Base-by-base conservation (phyloP, 2,888 invertebrate species). In the Diachrysia chrysitis region DNA sequence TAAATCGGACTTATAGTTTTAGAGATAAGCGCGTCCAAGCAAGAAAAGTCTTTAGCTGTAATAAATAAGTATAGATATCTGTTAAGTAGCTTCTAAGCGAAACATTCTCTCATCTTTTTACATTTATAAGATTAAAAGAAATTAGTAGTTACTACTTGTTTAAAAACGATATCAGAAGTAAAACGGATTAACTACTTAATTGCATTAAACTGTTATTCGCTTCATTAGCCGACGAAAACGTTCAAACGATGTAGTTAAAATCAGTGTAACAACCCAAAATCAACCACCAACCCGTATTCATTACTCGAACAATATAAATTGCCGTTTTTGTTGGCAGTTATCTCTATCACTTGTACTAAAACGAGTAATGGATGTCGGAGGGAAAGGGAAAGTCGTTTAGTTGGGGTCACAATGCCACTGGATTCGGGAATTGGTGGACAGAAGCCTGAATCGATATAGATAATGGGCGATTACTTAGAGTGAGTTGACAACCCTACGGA, bases 391-490 rank as follows among this genome's bases (percentile, higher is more conserved):
- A 4, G n/a, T 67, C 19, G 60, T 17, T 14, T 16, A 19, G 35
- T 66, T 19, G 46, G 32, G 53, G 25, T 46, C 25, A 53, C 53
- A 16, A 54, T 29, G 67, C 77, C 67, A 63, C 60, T 62, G 68
- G 73, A 72, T 79, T 83, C 78, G 82, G 78, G 84, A 85, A 86
- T 86, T 83, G 81, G 83, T 84, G 86, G 84, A 84, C 83, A 82
- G 78, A 79, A 79, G 83, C 81, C 81, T 83, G 85, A 90, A 89
- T 90, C 89, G 88, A 89, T 90, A 89, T 86, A 88, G 89, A 91
- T 90, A 92, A 91, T 91, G 88, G 89, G 68, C 89, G 91, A 91
- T 91, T 91, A 92, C 90, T 91, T 89, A 90, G 82, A 85, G 85
- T 82, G 84, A 89, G 86, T 88, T 89, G 92, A 89, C 91, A 91